Base-by-base conservation (phyloP, 2,888 invertebrate genomes). In the Diadegma fenestrale region DNA sequence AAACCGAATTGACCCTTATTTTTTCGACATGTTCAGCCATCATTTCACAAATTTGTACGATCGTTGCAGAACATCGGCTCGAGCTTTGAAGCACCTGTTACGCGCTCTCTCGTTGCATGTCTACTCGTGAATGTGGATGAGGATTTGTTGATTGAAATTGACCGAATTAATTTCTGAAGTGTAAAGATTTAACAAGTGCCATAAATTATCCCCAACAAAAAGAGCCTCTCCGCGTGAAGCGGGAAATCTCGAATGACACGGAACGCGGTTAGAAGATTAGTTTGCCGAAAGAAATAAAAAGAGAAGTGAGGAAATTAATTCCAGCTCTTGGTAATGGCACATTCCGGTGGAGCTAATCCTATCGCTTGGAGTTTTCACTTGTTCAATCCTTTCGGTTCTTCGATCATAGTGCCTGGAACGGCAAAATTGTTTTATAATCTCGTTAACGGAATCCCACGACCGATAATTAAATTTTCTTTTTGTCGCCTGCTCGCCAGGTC, bases 341-440 rank as follows among this genome's bases (percentile, higher is more conserved):
- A 61, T 54, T 77, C 66, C 64, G 43, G 26, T 58, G 61, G 19
- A 37, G 26, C 68, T 54, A 54, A 77, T 37, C 19, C 51, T 22
- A 41, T 33, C 66, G 17, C 33, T 10, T 22, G 41, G 10, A n/a
- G 17, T 26, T 30, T 41, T 75, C 43, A 17, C 17, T 69, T 17
- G 45, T 30, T 48, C 14, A 10, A 45, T 69, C 45, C 43, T 43
- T 54, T 19, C 41, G 22, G 33, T 14, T 30, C 19, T 80, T 72
- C 66, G 72, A 80, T 82, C 43, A 19, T 22, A 58, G 48, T 43
- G 61, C 61, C 58, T 43, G n/a, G 30, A 72, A 41, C 43, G 41
- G 17, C 71, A 76, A 71, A 71, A 80, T 85, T 76, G 79, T 82
- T 75, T 79, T 58, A 79, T 61, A 68, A 61, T 51, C 48, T 66